Evolutionary conservation across 2,888 invertebrate genomes (phyloP), one percentile per base, ranked within the genome.

Genomic region (Choreutis nemorana): DNA sequence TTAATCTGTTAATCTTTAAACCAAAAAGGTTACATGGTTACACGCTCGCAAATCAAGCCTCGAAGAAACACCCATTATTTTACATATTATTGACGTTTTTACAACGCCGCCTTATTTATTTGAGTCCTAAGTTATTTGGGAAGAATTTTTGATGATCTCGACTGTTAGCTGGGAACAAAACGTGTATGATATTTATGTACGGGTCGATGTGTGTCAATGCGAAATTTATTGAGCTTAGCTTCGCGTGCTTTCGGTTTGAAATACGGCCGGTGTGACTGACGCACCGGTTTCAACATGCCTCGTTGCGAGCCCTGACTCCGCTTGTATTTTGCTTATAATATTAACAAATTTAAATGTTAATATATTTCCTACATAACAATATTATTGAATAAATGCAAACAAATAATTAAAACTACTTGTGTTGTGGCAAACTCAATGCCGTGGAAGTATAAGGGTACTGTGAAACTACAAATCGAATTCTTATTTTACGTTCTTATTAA

Each of bases 81-180:
- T 75, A 68, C 71, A 77, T 78, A 71, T 72, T 77, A 72, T 73
- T 71, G 77, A 77, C 77, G 62, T 75, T 77, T 77, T 73, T 75
- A 72, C 77, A 72, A 60, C 54, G 64, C 58, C 50, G 60, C 56
- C 62, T 68, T 75, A 75, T 77, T 78, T 77, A 77, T 77, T 59
- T 44, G 49, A 53, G 55, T 56, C 53, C 64, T 50, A 52, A 73
- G 71, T 62, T 73, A 77, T 77, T 75, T 75, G 70, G 67, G 73
- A 72, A 75, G 70, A 62, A 72, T 77, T 72, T 66, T 67, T 64
- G 60, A 64, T 54, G 56, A 51, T 55, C 55, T 55, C 61, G 57
- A 64, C 68, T 68, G 65, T 65, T 64, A 61, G 63, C 63, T 55
- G 65, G 52, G 56, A 72, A 73, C 72, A 75, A 77, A 75, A 77